Percentiles rank a stretch among this genome's conserved stretches.
These are phyloP conservation scores for Nesoenas mayeri DNA, from an alignment of 2,113 vertebrate species.

Conservation along the genomic window DNA sequence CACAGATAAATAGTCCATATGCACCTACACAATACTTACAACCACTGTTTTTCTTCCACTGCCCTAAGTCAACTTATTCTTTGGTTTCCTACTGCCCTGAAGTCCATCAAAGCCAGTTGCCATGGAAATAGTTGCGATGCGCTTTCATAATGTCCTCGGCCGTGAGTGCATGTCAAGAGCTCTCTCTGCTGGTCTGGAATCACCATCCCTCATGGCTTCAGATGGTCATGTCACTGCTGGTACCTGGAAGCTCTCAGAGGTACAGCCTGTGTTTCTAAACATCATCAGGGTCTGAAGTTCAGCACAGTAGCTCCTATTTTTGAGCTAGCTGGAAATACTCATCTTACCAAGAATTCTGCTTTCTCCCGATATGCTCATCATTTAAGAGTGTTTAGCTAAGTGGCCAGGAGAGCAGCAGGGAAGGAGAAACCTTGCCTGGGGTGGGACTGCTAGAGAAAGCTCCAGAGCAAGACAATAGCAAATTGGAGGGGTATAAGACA, in stretches of 20 bases:
- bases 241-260: not conserved
- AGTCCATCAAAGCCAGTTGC: conserved; percentile 57
- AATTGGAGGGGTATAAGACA: not conserved
- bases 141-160: not conserved
- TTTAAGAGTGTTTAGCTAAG: not conserved
- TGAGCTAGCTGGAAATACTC: not conserved
- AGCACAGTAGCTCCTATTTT: not conserved
- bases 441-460: not conserved
- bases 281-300: not conserved
- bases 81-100: conserved; percentile 8
- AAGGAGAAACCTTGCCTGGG: not conserved
- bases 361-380: not conserved
- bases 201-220: not conserved
- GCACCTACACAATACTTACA: conserved; percentile 1
- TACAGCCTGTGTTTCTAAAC: not conserved
- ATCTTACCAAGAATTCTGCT: not conserved
- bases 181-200: conserved; percentile 64
- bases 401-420: not conserved
- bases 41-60: not conserved
- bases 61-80: conserved; percentile 29
- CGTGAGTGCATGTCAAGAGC: conserved; percentile 34
- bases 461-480: not conserved
- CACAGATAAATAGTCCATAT: not conserved
- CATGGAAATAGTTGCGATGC: conserved; percentile 52
- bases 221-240: not conserved